These are phyloP conservation scores for Callyntrura guangdongensis DNA, from an alignment of 2,888 invertebrate species.

Conservation along the genomic window DNA sequence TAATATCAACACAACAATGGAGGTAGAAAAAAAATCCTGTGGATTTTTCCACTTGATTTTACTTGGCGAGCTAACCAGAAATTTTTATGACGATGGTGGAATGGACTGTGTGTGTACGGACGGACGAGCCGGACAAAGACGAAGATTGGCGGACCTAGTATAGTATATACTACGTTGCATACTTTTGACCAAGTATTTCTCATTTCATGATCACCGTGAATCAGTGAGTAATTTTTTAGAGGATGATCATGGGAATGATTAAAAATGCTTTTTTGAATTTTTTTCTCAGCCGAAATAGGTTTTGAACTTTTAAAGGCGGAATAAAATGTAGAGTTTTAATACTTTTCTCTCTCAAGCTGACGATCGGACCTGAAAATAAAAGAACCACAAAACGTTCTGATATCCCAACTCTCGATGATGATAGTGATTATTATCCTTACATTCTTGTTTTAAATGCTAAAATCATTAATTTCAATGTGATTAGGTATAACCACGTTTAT, in stretches of 20 bases:
- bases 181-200: neutral
- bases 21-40: conserved; percentile 42
- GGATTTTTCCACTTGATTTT: conserved; percentile 35
- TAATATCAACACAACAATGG: conserved; percentile 61
- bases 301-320: neutral
- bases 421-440: conserved; percentile 28
- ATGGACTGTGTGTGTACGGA: conserved; percentile 4
- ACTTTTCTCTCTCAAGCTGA: neutral
- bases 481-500: conserved; percentile 48
- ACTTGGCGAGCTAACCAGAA: neutral
- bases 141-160: neutral
- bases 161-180: neutral
- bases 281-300: conserved; percentile 31
- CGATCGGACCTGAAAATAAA: neutral
- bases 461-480: conserved; percentile 55
- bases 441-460: conserved; percentile 47
- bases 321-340: neutral
- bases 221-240: neutral
- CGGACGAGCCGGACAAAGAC: neutral
- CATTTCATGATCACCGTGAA: neutral
- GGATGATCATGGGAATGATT: conserved; percentile 46
- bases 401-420: too few relatives aligned
- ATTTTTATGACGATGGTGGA: conserved; percentile 48
- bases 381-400: neutral
- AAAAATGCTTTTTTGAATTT: conserved; percentile 34